These are phyloP conservation scores for Aurelia sp. DNA, from an alignment of 30 jellyfish, hydroid and myxozoan species.

Conservation along the genomic window DNA sequence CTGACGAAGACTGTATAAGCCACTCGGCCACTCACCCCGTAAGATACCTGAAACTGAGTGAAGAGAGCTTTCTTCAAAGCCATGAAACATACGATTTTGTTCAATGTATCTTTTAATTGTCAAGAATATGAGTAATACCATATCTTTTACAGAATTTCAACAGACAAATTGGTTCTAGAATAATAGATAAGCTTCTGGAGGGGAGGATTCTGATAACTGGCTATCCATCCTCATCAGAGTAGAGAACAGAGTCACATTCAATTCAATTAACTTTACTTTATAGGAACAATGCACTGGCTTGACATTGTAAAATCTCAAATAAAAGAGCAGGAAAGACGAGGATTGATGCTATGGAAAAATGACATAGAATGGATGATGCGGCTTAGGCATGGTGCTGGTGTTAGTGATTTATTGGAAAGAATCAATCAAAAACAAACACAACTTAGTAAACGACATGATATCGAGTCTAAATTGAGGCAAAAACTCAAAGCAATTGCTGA, in stretches of 20 bases:
- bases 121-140: too few species aligned
- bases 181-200: too few species aligned
- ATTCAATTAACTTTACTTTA: not conserved
- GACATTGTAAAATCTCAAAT: constrained; percentile 27
- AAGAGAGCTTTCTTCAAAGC: too few species aligned
- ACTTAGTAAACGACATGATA: not conserved
- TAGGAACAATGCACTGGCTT: constrained; percentile 41
- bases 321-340: constrained; percentile 44
- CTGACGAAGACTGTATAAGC: too few species aligned
- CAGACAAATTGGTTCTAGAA: too few species aligned
- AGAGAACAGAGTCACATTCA: not conserved
- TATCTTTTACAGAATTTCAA: too few species aligned
- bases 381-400: constrained; percentile 24
- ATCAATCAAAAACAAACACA: constrained; percentile 9
- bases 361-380: constrained; percentile 36
- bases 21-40: too few species aligned
- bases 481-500: constrained; percentile 3
- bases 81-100: too few species aligned
- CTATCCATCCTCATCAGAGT: too few species aligned
- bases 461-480: constrained; percentile 6
- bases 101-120: too few species aligned
- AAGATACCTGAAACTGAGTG: too few species aligned
- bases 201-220: too few species aligned
- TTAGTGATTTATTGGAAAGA: not conserved
- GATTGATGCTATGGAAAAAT: constrained; percentile 26